Conservation (phyloP, 2,113 vertebrate species). For the Mustela lutreola region DNA sequence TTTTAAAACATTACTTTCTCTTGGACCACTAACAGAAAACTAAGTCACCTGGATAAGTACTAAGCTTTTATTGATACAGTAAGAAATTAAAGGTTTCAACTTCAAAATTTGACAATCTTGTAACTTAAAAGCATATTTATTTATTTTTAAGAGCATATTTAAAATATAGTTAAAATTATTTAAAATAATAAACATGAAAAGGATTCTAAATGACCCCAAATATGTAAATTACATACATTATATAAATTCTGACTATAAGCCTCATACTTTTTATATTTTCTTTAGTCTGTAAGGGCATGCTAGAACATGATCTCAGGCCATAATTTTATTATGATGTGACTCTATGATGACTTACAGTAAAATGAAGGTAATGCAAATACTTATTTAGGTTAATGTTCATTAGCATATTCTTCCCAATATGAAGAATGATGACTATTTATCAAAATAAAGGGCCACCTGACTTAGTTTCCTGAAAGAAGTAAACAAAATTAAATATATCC, state of each 20-base stretch:
- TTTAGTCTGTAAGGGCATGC: neutral
- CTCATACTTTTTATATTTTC: neutral
- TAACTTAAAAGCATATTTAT: neutral
- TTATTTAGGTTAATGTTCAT: neutral
- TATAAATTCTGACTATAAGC: neutral
- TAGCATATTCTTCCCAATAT: neutral
- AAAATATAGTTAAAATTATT: neutral
- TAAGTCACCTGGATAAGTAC: neutral
- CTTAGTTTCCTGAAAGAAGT: neutral
- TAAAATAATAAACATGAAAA: neutral
- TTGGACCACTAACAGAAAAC: neutral
- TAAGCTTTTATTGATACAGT: neutral
- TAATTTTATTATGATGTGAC: neutral
- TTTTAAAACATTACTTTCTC: neutral
- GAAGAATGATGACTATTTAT: neutral
- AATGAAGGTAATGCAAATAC: neutral
- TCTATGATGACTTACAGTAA: neutral
- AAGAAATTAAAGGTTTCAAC: neutral
- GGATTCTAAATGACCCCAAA: constrained; percentile 1
- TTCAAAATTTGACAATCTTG: neutral
- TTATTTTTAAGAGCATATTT: constrained; percentile 1
- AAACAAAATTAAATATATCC: neutral
- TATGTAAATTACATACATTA: neutral
- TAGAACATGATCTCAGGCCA: neutral
- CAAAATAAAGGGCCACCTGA: neutral